phyloP scores from a whole-genome alignment of 1,140 invertebrate genomes.

The Colletes latitarsis region DNA sequence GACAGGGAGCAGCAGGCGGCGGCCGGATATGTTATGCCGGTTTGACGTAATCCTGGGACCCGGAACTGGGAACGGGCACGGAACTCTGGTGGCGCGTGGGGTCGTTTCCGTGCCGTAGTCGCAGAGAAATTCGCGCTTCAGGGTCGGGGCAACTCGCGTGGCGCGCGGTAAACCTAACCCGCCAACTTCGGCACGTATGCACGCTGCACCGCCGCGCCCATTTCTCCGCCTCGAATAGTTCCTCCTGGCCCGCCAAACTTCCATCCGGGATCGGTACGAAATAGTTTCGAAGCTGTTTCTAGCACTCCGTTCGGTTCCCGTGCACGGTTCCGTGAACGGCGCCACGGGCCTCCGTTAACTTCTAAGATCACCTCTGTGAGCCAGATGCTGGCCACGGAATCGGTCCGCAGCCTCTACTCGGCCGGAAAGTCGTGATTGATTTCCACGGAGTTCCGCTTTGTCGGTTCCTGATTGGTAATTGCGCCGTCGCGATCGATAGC shows the following conservation, averaged over 20 bases:
- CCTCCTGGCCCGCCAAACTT: conserved; percentile 38
- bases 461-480: conserved; percentile 49
- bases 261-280: conserved; percentile 61
- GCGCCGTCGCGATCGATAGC: conserved; percentile 32
- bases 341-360: conserved; percentile 21
- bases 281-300: conserved; percentile 73
- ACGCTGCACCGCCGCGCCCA: conserved; percentile 31
- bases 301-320: conserved; percentile 43
- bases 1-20: conserved; percentile 31
- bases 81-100: not conserved
- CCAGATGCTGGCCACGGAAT: not conserved
- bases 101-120: conserved; percentile 34
- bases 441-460: conserved; percentile 36
- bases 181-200: conserved; percentile 65
- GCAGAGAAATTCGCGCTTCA: conserved; percentile 53
- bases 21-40: conserved; percentile 68
- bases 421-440: conserved; percentile 58
- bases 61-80: not conserved
- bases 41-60: conserved; percentile 71
- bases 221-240: conserved; percentile 71
- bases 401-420: conserved; percentile 3
- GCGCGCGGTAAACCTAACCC: conserved; percentile 66
- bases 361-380: conserved; percentile 37
- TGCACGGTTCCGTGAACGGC: not conserved
- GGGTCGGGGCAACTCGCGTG: conserved; percentile 55